A percentile compares a stretch with the other conserved stretches of the same genome.
Conservation (phyloP, 92 coral and sea anemone genomes). For the Metridium senile region DNA sequence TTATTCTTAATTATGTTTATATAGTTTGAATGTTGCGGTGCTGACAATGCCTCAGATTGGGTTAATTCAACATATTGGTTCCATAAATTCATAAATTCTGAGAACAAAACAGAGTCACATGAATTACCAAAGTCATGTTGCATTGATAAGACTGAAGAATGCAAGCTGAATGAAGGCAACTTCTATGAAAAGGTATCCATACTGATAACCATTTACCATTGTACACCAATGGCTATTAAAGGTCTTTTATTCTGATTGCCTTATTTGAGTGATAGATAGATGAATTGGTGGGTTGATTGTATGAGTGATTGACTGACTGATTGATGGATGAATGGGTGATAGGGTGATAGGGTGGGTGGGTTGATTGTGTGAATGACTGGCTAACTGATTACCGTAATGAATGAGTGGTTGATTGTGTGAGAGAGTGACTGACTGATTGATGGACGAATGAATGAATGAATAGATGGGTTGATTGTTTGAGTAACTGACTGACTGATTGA, state of each 20-base stretch:
- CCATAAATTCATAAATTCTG: no score
- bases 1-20: background rate
- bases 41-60: constrained; percentile 49
- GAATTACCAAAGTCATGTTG: constrained; percentile 61
- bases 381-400: no score
- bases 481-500: no score
- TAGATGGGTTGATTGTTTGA: no score
- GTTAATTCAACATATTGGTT: constrained; percentile 21
- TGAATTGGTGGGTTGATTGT: background rate
- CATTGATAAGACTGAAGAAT: background rate
- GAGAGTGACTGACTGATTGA: no score
- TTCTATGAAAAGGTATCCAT: constrained; percentile 4
- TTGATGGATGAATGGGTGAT: background rate
- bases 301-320: background rate
- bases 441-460: no score
- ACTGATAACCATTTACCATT: background rate
- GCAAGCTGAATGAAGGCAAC: background rate
- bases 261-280: background rate
- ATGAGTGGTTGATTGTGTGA: no score
- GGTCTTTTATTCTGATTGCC: background rate
- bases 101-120: constrained; percentile 1
- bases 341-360: no score
- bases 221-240: background rate
- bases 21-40: constrained; percentile 64
- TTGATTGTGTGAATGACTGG: no score